Evolutionary conservation across 2,113 vertebrate genomes (phyloP), one percentile per base, ranked within the genome.

Genomic region (Cyphotilapia sp.): DNA sequence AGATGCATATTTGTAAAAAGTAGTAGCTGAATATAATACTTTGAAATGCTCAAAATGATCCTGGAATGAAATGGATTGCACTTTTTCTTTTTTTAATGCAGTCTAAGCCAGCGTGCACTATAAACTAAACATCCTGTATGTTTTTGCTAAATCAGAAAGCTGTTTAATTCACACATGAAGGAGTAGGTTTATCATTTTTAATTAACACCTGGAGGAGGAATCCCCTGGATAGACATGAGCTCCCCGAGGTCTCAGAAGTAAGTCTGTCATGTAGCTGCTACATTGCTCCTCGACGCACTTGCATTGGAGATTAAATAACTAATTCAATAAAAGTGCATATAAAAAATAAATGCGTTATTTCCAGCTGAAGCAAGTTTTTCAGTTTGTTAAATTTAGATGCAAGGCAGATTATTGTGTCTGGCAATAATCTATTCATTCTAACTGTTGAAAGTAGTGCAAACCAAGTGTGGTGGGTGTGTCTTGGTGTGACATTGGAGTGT

Each of bases 141-240:
- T 85, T 83, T 66, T 57, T 57, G 12, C 69, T 22, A 51, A 76
- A 27, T 53, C 42, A 81, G 31, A 24, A 57, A 53, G 47, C 19
- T 95, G 66, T 96, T 95, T 95, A 94, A 95, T 95, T 96, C 90
- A 66, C 92, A 94, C 83, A 31, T 94, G 88, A 87, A 85, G 87
- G 84, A 76, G 83, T 87, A 76, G 40, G 95, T 93, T 92, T 85
- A 89, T 91, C 76, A 88, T 91, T 97, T 97, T 96, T 96, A 95
- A 96, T 96, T 97, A 95, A 83, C 94, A 95, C 89, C 61, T 92
- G 86, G 83, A 86, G 91, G 84, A 83, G 89, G 89, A 97, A 96
- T 97, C 96, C 87, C 63, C 90, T 91, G 80, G 53, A 88, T 80
- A 66, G 42, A 83, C 85, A 86, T 81, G 69, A 86, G 81, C 88